Evolutionary conservation across 1,140 invertebrate genomes (phyloP).

Genomic region (Sipha flava): DNA sequence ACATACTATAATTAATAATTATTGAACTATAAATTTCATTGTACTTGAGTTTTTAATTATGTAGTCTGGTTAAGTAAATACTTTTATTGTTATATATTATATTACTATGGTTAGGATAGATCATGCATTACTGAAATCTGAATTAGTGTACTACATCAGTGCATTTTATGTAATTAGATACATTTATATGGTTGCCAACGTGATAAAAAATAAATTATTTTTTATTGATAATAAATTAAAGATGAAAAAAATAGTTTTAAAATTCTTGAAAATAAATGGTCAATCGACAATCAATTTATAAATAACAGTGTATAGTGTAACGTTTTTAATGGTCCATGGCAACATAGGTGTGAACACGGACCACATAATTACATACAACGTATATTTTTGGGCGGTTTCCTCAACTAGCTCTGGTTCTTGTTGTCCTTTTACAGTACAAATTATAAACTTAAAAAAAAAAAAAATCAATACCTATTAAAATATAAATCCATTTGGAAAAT

Average conservation of each 20-base stretch:
- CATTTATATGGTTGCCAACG: not conserved
- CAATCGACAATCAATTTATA: not conserved
- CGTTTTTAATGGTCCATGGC: not conserved
- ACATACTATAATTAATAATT: not conserved
- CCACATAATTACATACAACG: not conserved
- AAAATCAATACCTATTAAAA: not conserved
- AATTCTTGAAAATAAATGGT: not conserved
- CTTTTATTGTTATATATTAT: not conserved
- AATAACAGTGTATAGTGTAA: not conserved
- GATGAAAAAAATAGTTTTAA: not conserved
- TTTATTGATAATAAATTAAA: not conserved
- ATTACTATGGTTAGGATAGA: not conserved
- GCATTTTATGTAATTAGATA: not conserved
- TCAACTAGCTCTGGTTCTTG: not conserved
- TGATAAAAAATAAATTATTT: not conserved
- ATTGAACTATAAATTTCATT: not conserved
- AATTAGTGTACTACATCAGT: not conserved
- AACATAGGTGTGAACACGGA: conserved; percentile 10
- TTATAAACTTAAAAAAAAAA: not conserved
- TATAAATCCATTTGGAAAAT: not conserved
- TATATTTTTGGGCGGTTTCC: not conserved
- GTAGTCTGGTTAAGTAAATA: not conserved
- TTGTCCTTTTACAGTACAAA: not conserved
- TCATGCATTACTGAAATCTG: not conserved
- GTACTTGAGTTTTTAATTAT: not conserved